phyloP scores from a whole-genome alignment of 2,888 invertebrate genomes.

The Lobophora halterata region DNA sequence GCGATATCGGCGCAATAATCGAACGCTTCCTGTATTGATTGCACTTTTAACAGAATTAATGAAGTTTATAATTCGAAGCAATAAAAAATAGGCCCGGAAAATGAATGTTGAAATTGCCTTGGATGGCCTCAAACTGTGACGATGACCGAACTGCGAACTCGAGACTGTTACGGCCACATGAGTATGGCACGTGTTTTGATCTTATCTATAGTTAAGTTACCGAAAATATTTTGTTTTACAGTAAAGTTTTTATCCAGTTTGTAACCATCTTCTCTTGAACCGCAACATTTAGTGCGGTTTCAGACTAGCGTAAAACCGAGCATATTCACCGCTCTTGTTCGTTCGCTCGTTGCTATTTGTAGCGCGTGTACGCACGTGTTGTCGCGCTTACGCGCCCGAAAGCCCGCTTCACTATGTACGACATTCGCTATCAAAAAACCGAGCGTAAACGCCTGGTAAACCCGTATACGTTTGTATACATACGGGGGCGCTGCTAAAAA shows the following conservation, averaged over 20 bases:
- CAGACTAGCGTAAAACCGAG: no score
- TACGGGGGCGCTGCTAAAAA: no score
- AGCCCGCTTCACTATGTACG: no score
- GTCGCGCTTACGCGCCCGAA: no score
- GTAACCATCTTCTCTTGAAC: no score
- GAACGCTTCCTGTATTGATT: conserved; percentile 32
- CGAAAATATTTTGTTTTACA: background rate
- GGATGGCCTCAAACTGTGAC: conserved; percentile 20
- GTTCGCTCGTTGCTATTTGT: no score
- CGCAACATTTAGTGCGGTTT: no score
- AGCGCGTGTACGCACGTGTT: no score
- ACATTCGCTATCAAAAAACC: no score
- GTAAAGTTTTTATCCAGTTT: background rate
- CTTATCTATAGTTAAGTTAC: background rate
- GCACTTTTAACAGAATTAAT: conserved; percentile 19
- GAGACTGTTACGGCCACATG: conserved; percentile 19
- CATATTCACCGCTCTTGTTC: no score
- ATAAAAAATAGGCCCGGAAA: conserved; percentile 24
- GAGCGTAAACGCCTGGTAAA: no score
- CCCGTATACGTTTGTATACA: no score
- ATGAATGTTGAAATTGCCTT: conserved; percentile 19
- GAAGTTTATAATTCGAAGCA: conserved; percentile 12
- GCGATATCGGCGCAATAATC: conserved; percentile 16
- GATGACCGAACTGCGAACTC: conserved; percentile 16
- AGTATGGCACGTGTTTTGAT: conserved; percentile 13